Evolutionary conservation across 92 coral and sea anemone species (phyloP), one percentile per base, ranked within the genome.

Genomic region (Actinostola sp.): DNA sequence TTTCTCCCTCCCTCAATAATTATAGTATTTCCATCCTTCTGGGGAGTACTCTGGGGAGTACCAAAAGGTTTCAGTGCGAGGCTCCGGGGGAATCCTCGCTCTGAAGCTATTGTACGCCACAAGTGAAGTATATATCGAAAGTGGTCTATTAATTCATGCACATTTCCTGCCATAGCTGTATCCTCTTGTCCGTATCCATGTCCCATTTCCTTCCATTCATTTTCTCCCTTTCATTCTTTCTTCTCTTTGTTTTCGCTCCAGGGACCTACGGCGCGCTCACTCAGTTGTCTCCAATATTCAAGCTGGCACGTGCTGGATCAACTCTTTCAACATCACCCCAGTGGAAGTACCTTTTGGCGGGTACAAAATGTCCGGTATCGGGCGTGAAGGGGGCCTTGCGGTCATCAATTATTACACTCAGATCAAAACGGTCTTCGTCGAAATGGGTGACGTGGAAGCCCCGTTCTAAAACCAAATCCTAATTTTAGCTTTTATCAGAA

Each of bases 341-440:
- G 88, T 83, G 6, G 95, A 91, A 68, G 87, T 95, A n/a, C 99
- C 99, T 3, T 81, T 85, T 26, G 99, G 99, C 16, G 99, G 99
- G 14, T 95, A 85, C 81, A 95, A 95, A 62, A 88, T 88, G 97
- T 95, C 99, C 14, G 99, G 99, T 0, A 86, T 95, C 5, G 99
- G 99, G 0, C 92, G 99, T 17, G 99, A 95, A 51, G 85, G 92
- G 13, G 92, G 99, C 4, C 83, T 77, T 34, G 97, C 88, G 1
- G 87, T 86, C 26, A 53, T 95, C 45, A 89, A 88, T 2, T 75
- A 84, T 31, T 91, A 95, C 77, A 95, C 99, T 25, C 99, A 95
- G 61, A 83, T 92, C 66, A 95, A 95, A 75, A 78, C 92, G 15
- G 92, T 95, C 76, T 95, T 89, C 48, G 97, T 95, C 23, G 97